Evolutionary conservation across 2,797 vertebrate genomes (phyloP).

Genomic region (Distichodus sexfasciatus): DNA sequence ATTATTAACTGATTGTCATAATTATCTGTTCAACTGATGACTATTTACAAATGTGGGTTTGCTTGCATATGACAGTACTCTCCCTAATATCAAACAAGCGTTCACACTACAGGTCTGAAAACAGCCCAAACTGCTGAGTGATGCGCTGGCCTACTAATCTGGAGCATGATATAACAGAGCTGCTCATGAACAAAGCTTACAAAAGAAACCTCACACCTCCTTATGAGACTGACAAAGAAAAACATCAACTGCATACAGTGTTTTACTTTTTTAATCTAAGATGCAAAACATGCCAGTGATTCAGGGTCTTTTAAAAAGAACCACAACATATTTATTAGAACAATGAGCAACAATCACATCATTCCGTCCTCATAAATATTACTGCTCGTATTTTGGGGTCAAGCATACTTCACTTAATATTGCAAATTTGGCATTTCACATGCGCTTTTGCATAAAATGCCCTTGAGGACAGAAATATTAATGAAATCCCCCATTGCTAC

Average conservation of each 20-base stretch:
- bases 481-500: slow-evolving; percentile 5
- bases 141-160: neutral
- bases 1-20: no score
- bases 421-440: neutral
- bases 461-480: slow-evolving; percentile 1
- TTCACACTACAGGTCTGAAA: no score
- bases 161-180: neutral
- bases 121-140: neutral
- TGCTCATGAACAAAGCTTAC: neutral
- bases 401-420: neutral
- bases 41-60: no score
- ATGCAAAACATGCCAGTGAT: neutral
- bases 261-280: neutral
- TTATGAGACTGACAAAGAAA: neutral
- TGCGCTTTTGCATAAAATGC: neutral
- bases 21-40: no score
- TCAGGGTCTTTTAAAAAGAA: slow-evolving; percentile 9
- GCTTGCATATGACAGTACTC: no score
- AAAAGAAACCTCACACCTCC: slow-evolving; percentile 19
- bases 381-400: neutral
- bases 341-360: slow-evolving; percentile 10
- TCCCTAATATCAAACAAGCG: no score
- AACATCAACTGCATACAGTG: neutral
- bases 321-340: neutral
- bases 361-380: neutral